Conservation (phyloP, 2,113 vertebrate species). For the Pangasianodon gigas region DNA sequence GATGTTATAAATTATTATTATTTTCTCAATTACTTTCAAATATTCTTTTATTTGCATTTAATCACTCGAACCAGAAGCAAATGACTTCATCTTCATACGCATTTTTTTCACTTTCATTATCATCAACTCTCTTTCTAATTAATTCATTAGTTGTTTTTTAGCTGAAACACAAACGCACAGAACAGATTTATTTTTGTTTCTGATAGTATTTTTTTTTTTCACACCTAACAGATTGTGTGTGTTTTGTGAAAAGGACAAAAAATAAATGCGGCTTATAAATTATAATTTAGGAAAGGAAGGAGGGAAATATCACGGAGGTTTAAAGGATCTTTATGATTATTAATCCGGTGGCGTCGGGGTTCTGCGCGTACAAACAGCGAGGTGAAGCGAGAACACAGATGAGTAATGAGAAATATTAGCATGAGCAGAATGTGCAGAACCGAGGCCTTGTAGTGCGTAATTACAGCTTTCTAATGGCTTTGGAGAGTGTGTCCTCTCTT, state of each 20-base stretch:
- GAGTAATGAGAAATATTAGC: constrained; percentile 50
- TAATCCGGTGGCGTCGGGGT: constrained; percentile 35
- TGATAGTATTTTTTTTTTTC: no score
- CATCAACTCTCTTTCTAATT: background rate
- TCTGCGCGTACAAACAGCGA: constrained; percentile 42
- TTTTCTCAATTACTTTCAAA: constrained; percentile 16
- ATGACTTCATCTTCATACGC: background rate
- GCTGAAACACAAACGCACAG: background rate
- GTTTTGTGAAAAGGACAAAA: background rate
- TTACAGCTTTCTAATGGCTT: constrained; percentile 49
- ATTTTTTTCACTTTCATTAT: background rate
- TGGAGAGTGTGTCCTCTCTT: constrained; percentile 7
- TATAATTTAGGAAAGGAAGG: background rate
- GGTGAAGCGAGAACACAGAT: constrained; percentile 40
- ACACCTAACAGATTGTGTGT: background rate
- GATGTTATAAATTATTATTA: background rate
- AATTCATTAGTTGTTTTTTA: background rate
- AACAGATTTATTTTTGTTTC: no score
- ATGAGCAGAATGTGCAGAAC: constrained; percentile 41
- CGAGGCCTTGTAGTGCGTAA: constrained; percentile 44
- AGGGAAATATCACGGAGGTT: background rate
- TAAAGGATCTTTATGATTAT: constrained; percentile 32
- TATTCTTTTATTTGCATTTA: constrained; percentile 25
- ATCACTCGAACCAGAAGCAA: background rate
- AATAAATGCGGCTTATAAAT: background rate